These are phyloP conservation scores for Trichechus manatus DNA, from an alignment of 2,113 vertebrate genomes.

Conservation along the genomic window DNA sequence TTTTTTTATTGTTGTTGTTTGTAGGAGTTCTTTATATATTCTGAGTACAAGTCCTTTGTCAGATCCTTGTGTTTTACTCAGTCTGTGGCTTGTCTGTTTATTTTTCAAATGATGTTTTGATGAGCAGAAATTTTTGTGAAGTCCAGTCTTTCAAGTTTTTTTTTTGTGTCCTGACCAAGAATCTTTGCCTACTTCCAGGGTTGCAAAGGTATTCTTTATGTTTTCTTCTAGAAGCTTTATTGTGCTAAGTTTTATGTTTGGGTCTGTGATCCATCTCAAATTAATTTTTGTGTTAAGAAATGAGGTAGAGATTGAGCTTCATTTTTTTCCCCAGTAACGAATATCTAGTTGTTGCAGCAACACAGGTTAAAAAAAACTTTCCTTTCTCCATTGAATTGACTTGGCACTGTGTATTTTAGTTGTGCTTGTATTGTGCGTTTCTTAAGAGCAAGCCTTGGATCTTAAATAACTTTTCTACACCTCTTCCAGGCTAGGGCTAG, in stretches of 20 bases:
- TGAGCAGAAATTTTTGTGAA: neutral
- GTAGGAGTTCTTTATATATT: neutral
- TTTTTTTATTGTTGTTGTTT: neutral
- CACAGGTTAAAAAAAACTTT: neutral
- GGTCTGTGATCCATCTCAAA: neutral
- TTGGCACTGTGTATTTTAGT: neutral
- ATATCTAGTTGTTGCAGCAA: neutral
- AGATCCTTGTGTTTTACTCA: neutral
- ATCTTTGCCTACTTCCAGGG: neutral
- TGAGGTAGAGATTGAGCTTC: neutral
- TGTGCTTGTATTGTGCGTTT: neutral
- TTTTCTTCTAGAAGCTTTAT: constrained; percentile 17
- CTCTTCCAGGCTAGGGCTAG: neutral
- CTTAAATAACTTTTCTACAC: neutral
- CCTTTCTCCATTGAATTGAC: neutral
- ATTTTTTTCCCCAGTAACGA: neutral
- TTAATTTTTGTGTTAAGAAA: constrained; percentile 6
- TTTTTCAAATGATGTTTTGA: neutral
- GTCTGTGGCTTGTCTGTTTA: neutral
- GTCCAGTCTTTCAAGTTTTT: neutral
- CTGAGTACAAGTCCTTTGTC: neutral
- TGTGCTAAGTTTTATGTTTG: neutral
- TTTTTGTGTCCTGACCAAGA: neutral
- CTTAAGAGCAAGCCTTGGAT: neutral
- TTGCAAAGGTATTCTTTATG: neutral